These are phyloP conservation scores for Nymphalis urticae DNA, from an alignment of 2,888 invertebrate genomes.

Conservation along the genomic window DNA sequence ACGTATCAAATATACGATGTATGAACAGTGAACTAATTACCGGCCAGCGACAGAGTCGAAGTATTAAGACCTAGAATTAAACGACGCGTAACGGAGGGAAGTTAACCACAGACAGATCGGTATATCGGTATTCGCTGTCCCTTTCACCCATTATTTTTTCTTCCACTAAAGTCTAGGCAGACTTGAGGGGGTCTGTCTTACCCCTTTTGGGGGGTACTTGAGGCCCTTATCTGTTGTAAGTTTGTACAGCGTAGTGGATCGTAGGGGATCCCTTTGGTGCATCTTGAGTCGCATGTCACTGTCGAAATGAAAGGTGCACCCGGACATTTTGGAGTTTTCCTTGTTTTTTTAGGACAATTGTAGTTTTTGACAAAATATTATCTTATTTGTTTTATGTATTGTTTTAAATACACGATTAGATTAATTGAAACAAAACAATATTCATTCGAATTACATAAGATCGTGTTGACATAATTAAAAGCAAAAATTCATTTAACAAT, in stretches of 20 bases:
- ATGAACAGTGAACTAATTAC: slow-evolving; percentile 24
- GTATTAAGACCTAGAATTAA: slow-evolving; percentile 36
- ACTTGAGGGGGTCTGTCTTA: slow-evolving; percentile 75
- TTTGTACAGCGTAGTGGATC: slow-evolving; percentile 80
- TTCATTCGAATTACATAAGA: too few relatives aligned
- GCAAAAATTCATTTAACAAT: too few relatives aligned
- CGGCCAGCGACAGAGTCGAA: slow-evolving; percentile 18
- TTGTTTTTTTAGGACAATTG: background rate
- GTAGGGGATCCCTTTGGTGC: slow-evolving; percentile 77
- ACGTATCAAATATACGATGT: background rate
- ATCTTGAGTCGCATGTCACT: slow-evolving; percentile 73
- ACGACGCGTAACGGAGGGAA: slow-evolving; percentile 42
- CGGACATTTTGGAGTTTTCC: slow-evolving; percentile 37
- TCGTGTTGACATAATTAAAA: too few relatives aligned
- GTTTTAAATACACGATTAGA: background rate
- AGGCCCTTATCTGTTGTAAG: slow-evolving; percentile 79
- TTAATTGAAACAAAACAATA: too few relatives aligned
- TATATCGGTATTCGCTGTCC: slow-evolving; percentile 54
- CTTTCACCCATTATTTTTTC: slow-evolving; percentile 71
- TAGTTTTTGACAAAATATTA: background rate
- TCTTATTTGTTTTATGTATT: background rate
- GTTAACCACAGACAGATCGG: slow-evolving; percentile 45
- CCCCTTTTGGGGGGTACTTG: slow-evolving; percentile 80
- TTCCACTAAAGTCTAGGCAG: slow-evolving; percentile 75
- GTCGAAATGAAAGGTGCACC: slow-evolving; percentile 49